These are phyloP conservation scores for Macroteleia sp. DNA, from an alignment of 2,888 invertebrate genomes.

Conservation along the genomic window DNA sequence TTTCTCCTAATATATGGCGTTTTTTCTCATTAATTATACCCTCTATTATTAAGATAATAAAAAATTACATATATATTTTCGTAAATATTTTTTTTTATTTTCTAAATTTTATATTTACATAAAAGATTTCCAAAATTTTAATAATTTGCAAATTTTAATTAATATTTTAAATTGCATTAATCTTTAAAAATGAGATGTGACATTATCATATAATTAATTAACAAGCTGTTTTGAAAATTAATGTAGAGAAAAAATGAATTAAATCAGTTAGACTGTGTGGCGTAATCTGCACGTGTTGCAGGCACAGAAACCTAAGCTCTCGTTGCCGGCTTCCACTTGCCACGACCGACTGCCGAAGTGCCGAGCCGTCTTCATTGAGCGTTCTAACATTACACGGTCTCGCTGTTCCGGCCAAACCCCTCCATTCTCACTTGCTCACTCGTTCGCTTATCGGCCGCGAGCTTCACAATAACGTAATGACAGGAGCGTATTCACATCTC, in stretches of 20 bases:
- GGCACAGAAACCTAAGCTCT: conserved; percentile 38
- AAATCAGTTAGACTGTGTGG: conserved; percentile 10
- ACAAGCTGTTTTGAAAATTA: too few relatives aligned
- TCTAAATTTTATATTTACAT: too few relatives aligned
- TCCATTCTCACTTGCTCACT: conserved; percentile 48
- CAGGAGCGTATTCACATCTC: conserved; percentile 32
- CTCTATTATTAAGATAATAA: too few relatives aligned
- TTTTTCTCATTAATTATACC: too few relatives aligned
- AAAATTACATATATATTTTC: too few relatives aligned
- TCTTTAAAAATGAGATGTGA: too few relatives aligned
- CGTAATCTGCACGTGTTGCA: conserved; percentile 57
- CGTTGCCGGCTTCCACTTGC: conserved; percentile 52
- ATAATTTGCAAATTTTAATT: too few relatives aligned
- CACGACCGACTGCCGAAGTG: conserved; percentile 52
- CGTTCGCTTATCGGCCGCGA: conserved; percentile 51
- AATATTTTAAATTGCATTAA: too few relatives aligned
- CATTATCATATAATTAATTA: too few relatives aligned
- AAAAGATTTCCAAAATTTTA: too few relatives aligned
- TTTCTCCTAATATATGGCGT: too few relatives aligned
- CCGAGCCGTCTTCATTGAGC: conserved; percentile 63
- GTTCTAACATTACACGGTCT: conserved; percentile 57
- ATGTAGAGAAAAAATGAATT: background rate
- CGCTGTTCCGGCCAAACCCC: conserved; percentile 54
- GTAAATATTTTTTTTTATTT: too few relatives aligned
- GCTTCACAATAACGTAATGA: conserved; percentile 52